phyloP scores from a whole-genome alignment of 2,113 vertebrate genomes.

The Scolopax mira region DNA sequence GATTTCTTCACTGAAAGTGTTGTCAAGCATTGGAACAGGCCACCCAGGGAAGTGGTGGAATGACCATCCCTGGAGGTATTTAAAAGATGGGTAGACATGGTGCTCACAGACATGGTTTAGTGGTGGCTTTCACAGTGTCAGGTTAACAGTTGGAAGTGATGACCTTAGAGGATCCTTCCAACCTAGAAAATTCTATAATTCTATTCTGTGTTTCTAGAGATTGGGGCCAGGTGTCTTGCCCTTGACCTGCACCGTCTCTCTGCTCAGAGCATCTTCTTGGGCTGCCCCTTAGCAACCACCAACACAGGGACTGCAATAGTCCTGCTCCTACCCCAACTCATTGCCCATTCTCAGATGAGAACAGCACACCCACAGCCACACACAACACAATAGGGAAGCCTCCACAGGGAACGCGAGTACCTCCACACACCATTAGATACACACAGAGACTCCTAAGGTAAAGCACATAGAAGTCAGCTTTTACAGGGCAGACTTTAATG shows the following conservation, averaged over 20 bases:
- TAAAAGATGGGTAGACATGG: background rate
- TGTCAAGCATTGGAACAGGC: background rate
- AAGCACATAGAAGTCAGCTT: background rate
- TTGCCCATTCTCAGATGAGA: background rate
- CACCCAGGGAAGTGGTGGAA: background rate
- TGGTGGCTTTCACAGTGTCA: background rate
- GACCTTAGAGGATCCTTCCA: background rate
- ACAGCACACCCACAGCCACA: background rate
- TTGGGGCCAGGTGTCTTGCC: background rate
- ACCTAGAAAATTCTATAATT: background rate
- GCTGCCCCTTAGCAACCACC: background rate
- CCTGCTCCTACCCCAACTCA: background rate
- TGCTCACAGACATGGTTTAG: background rate
- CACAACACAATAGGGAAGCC: fast-evolving
- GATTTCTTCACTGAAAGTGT: background rate
- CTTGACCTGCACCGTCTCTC: background rate
- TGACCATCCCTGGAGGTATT: background rate
- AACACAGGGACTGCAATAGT: background rate
- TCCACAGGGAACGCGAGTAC: background rate
- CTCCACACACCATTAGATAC: background rate
- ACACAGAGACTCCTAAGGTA: background rate
- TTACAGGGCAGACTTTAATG: background rate
- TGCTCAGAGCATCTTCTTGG: background rate
- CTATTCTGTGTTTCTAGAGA: background rate
- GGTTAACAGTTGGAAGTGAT: background rate